Evolutionary conservation across 2,888 invertebrate species (phyloP).

Genomic region (Perdita meconis): DNA sequence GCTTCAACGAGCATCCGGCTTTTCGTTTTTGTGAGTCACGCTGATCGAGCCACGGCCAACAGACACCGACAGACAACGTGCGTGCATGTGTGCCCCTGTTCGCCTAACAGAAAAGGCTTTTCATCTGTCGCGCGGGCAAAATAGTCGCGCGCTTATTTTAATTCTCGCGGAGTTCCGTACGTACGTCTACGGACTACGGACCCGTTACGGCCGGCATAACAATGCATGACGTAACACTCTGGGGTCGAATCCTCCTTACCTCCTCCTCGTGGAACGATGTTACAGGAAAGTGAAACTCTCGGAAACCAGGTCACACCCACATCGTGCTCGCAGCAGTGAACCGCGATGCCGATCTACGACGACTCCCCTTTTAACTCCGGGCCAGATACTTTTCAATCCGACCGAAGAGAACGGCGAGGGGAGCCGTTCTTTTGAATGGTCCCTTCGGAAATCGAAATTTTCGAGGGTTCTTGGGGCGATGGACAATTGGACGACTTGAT

Average conservation of each 20-base stretch:
- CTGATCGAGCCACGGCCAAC: neutral
- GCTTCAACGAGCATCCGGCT: slow-evolving; percentile 29
- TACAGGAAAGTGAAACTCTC: slow-evolving; percentile 84
- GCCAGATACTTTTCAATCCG: slow-evolving; percentile 59
- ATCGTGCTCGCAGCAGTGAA: slow-evolving; percentile 77
- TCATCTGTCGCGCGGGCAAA: slow-evolving; percentile 43
- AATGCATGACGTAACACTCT: slow-evolving; percentile 81
- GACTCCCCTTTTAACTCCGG: slow-evolving; percentile 63
- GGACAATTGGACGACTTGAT: no score
- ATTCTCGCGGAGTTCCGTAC: slow-evolving; percentile 78
- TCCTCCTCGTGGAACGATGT: slow-evolving; percentile 77
- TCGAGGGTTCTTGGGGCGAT: no score
- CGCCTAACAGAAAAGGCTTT: neutral
- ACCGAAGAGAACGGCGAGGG: slow-evolving; percentile 8
- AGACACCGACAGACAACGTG: slow-evolving; percentile 12
- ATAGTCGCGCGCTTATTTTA: slow-evolving; percentile 70
- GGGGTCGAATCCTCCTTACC: slow-evolving; percentile 82
- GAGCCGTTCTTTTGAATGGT: no score
- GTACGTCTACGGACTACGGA: slow-evolving; percentile 74
- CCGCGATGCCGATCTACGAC: slow-evolving; percentile 71
- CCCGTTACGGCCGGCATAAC: slow-evolving; percentile 81
- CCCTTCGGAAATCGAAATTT: no score
- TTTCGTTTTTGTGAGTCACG: slow-evolving; percentile 40
- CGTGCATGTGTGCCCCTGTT: neutral
- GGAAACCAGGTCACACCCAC: slow-evolving; percentile 84